Evolutionary conservation across 2,888 invertebrate species (phyloP).

Genomic region (Leptopilina myrica): DNA sequence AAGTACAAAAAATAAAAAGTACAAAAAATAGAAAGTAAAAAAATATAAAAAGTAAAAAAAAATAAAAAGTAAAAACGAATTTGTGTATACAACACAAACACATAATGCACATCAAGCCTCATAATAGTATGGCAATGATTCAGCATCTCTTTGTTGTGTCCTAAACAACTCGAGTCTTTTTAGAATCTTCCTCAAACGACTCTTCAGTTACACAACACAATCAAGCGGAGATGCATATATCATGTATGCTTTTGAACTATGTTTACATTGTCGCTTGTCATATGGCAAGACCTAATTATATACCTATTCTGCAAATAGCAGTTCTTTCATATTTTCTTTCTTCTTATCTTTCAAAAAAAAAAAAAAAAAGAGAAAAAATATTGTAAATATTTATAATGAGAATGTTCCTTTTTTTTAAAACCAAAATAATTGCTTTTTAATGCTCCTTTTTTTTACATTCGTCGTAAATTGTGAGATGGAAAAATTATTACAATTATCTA

Average conservation of each 20-base stretch:
- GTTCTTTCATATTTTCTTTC: background rate
- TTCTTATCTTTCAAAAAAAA: background rate
- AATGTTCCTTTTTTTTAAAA: background rate
- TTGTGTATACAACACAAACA: no score
- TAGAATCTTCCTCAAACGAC: conserved; percentile 31
- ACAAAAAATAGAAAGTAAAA: no score
- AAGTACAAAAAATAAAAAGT: no score
- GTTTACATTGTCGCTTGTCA: conserved; percentile 24
- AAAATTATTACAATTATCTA: background rate
- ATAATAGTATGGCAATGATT: conserved; percentile 27
- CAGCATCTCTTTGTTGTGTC: conserved; percentile 36
- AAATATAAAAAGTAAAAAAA: no score
- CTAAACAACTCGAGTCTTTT: conserved; percentile 31
- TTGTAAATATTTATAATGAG: background rate
- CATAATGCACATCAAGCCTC: background rate
- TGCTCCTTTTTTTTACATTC: no score
- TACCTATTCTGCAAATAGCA: conserved; percentile 19
- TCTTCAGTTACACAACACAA: conserved; percentile 30
- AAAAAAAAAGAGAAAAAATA: background rate
- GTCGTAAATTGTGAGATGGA: no score
- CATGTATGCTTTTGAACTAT: background rate
- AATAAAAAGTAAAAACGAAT: background rate
- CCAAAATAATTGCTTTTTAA: conserved; percentile 3
- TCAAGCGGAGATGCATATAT: conserved; percentile 7
- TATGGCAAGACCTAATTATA: conserved; percentile 35